Percentiles rank a stretch among this genome's conserved stretches.
Conservation (phyloP, 2,113 vertebrate species). For the Phasianus colchicus region DNA sequence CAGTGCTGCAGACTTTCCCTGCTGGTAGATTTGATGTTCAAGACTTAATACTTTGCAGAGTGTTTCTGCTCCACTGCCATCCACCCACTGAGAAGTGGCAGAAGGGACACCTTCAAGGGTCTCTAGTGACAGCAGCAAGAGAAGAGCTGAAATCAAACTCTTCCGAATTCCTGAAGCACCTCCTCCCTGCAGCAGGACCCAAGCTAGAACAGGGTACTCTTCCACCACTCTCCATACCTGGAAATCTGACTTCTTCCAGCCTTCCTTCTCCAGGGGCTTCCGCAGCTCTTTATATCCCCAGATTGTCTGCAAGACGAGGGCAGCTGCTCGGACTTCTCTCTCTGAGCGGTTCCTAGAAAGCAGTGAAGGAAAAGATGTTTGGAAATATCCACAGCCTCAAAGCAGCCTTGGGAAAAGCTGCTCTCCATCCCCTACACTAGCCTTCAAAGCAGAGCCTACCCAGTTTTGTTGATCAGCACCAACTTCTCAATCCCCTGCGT, state of each 20-base stretch:
- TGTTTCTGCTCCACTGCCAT: not conserved
- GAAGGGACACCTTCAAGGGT: not conserved
- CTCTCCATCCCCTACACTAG: not conserved
- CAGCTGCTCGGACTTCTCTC: constrained; percentile 92
- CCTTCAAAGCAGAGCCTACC: constrained; percentile 67
- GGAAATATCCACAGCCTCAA: fast-evolving
- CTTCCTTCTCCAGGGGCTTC: constrained; percentile 93
- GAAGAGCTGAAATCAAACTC: not conserved
- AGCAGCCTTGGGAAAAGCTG: not conserved
- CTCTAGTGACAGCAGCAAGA: not conserved
- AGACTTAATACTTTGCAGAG: not conserved
- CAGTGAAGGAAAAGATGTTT: not conserved
- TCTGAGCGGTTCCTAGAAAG: constrained; percentile 90
- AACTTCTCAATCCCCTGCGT: constrained; percentile 93
- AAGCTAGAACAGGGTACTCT: not conserved
- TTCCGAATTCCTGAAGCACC: not conserved
- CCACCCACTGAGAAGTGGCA: fast-evolving
- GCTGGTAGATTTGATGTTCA: fast-evolving
- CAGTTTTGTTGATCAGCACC: constrained; percentile 94
- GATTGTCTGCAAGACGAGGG: constrained; percentile 90
- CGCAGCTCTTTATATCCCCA: constrained; percentile 96
- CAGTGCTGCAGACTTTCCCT: not conserved
- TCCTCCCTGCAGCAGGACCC: not conserved
- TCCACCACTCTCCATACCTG: constrained; percentile 76
- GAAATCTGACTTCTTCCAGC: constrained; percentile 98